These are phyloP conservation scores for Gymnopithys bicolor DNA, from an alignment of 2,797 vertebrate genomes.

Conservation along the genomic window DNA sequence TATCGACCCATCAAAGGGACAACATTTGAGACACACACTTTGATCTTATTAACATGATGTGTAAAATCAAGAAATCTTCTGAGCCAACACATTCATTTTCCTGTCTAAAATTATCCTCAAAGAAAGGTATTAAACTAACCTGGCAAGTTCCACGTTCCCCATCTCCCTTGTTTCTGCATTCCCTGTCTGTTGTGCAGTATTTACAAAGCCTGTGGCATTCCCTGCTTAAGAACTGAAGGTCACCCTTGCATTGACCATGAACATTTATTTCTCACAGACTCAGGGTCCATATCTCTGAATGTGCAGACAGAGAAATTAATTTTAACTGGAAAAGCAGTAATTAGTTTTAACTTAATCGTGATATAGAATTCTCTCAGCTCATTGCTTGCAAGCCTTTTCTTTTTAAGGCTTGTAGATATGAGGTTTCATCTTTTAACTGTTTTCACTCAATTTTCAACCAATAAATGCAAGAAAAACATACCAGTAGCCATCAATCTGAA, in stretches of 20 bases:
- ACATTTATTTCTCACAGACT: neutral
- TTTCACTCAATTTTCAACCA: neutral
- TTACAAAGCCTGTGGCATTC: neutral
- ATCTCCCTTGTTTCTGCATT: neutral
- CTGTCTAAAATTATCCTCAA: neutral
- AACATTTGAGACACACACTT: neutral
- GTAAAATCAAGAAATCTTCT: neutral
- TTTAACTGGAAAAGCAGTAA: neutral
- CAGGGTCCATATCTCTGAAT: neutral
- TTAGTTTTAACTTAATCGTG: constrained; percentile 24
- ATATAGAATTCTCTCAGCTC: neutral
- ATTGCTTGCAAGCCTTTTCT: neutral
- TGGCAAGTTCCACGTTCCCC: neutral
- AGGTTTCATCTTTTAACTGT: neutral
- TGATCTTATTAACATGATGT: neutral
- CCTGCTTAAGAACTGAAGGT: neutral
- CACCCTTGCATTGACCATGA: neutral
- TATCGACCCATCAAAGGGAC: neutral
- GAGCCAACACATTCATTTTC: neutral
- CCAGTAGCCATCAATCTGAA: neutral
- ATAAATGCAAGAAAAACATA: neutral
- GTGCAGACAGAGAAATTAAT: neutral
- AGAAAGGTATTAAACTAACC: neutral
- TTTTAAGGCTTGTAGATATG: neutral
- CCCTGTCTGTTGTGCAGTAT: neutral